These are phyloP conservation scores for Camelus dromedarius DNA, from an alignment of 2,113 vertebrate species.

Conservation along the genomic window DNA sequence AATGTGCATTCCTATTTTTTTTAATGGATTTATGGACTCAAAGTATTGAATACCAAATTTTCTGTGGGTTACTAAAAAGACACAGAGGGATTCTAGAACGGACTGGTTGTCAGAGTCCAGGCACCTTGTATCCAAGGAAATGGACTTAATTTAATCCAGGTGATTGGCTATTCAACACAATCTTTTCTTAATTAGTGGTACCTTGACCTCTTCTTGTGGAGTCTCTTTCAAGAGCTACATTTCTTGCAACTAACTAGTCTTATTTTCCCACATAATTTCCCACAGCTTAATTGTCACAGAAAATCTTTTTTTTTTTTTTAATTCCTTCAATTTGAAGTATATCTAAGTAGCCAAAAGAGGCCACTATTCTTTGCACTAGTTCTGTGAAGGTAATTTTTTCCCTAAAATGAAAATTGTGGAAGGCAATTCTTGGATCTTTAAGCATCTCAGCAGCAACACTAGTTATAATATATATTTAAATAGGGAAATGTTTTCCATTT, in stretches of 20 bases:
- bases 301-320: slow-evolving; percentile 63
- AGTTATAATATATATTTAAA: neutral
- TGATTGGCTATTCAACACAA: slow-evolving; percentile 89
- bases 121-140: slow-evolving; percentile 88
- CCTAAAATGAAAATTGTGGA: slow-evolving; percentile 19
- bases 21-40: slow-evolving; percentile 86
- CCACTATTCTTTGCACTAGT: slow-evolving; percentile 15
- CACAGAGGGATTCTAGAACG: slow-evolving; percentile 88
- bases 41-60: slow-evolving; percentile 86
- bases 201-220: slow-evolving; percentile 91
- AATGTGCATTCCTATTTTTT: slow-evolving; percentile 85
- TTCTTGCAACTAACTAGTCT: slow-evolving; percentile 84
- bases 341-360: slow-evolving; percentile 59
- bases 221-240: slow-evolving; percentile 88
- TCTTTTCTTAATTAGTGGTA: slow-evolving; percentile 88
- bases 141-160: slow-evolving; percentile 91
- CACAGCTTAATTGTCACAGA: slow-evolving; percentile 82
- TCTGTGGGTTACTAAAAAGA: slow-evolving; percentile 88
- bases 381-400: neutral
- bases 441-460: neutral
- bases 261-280: slow-evolving; percentile 86
- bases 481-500: neutral
- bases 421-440: neutral
- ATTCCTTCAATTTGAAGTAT: slow-evolving; percentile 58
- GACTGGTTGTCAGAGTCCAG: slow-evolving; percentile 88